Conservation (phyloP, 2,797 vertebrate species). For the Oreortyx pictus region DNA sequence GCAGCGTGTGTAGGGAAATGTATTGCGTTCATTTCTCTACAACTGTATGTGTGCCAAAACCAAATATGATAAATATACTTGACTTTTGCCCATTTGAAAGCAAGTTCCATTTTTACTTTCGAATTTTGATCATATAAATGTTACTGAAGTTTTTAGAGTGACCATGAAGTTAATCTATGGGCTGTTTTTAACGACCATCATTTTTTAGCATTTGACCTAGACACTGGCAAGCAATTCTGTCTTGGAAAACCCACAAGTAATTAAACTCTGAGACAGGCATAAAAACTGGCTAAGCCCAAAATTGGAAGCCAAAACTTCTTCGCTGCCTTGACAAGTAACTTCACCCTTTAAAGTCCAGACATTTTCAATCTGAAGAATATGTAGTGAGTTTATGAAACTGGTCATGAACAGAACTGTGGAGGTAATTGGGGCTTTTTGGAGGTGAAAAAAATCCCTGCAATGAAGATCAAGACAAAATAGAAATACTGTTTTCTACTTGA, state of each 20-base stretch:
- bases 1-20: background rate
- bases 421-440: background rate
- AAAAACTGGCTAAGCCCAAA: background rate
- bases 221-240: background rate
- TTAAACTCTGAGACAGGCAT: background rate
- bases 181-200: background rate
- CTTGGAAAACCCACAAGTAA: background rate
- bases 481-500: background rate
- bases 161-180: background rate
- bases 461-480: background rate
- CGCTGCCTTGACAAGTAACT: background rate
- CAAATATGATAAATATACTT: background rate
- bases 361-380: background rate
- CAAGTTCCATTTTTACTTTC: background rate
- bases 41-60: background rate
- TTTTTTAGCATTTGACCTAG: background rate
- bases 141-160: background rate
- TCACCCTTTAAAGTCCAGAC: background rate
- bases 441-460: background rate
- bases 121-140: background rate
- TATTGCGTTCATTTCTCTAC: background rate
- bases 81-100: background rate
- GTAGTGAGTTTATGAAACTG: background rate
- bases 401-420: accelerated
- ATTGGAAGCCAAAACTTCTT: background rate